These are phyloP conservation scores for Drosophila koepferae DNA, from an alignment of 2,888 invertebrate genomes.

Conservation along the genomic window DNA sequence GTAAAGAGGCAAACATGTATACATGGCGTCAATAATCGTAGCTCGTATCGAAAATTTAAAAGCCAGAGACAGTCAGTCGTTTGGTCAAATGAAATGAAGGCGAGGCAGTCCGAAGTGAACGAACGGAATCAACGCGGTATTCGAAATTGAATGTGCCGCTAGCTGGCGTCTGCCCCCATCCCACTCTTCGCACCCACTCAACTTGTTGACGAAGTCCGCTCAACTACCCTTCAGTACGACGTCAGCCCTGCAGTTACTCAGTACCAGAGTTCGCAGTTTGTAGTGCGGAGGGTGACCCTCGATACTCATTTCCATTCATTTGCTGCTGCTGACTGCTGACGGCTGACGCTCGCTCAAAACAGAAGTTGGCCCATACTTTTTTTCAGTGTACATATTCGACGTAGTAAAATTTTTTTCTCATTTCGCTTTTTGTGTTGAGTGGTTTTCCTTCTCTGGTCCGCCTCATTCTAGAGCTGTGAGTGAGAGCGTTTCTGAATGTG, in stretches of 20 bases:
- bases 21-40: constrained; percentile 50
- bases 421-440: constrained; percentile 81
- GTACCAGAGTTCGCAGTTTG: constrained; percentile 18
- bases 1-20: constrained; percentile 31
- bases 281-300: constrained; percentile 23
- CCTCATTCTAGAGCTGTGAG: constrained; percentile 32
- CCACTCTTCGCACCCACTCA: constrained; percentile 36
- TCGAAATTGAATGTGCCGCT: constrained; percentile 45
- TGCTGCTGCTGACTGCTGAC: constrained; percentile 8
- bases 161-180: constrained; percentile 8
- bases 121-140: constrained; percentile 27
- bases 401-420: constrained; percentile 77
- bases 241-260: constrained; percentile 54
- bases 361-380: constrained; percentile 48
- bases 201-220: constrained; percentile 67
- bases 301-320: constrained; percentile 22
- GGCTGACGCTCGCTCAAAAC: constrained; percentile 58
- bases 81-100: constrained; percentile 60
- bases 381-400: constrained; percentile 63
- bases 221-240: constrained; percentile 57
- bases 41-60: constrained; percentile 59
- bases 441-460: constrained; percentile 53
- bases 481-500: constrained; percentile 36
- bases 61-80: constrained; percentile 41
- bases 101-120: constrained; percentile 13